A percentile compares a stretch with the other conserved stretches of the same genome.
phyloP scores from a whole-genome alignment of 2,113 vertebrate genomes.

The Corythornis cristatus region DNA sequence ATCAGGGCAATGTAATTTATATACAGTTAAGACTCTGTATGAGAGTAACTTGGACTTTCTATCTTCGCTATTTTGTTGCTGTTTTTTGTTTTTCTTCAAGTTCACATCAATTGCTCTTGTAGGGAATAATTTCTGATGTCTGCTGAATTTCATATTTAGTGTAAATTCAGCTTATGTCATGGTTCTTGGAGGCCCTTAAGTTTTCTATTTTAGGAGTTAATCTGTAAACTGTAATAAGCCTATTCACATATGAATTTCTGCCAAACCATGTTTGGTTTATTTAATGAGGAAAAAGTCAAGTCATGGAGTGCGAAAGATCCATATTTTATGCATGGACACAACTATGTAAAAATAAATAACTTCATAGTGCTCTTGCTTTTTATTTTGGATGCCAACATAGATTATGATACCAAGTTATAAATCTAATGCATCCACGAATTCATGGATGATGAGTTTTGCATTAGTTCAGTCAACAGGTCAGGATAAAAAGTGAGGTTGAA shows the following conservation, averaged over 20 bases:
- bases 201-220: not conserved
- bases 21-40: not conserved
- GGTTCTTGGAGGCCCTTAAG: not conserved
- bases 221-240: not conserved
- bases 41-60: not conserved
- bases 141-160: not conserved
- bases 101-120: not conserved
- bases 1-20: not conserved
- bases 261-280: not conserved
- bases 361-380: conserved; percentile 35
- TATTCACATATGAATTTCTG: not conserved
- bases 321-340: conserved; percentile 14
- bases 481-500: not conserved
- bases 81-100: not conserved
- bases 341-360: conserved; percentile 46
- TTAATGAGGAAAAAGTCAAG: conserved; percentile 44
- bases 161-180: not conserved
- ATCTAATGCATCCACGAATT: conserved; percentile 3
- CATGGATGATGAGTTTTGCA: conserved; percentile 40
- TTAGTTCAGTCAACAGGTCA: conserved; percentile 55
- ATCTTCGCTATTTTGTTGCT: not conserved
- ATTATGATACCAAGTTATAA: conserved; percentile 61
- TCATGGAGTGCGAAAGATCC: not conserved
- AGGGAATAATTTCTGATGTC: not conserved
- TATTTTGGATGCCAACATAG: conserved; percentile 42